Evolutionary conservation across 1,140 invertebrate species (phyloP).

Genomic region (Lamellibrachia luymesi): DNA sequence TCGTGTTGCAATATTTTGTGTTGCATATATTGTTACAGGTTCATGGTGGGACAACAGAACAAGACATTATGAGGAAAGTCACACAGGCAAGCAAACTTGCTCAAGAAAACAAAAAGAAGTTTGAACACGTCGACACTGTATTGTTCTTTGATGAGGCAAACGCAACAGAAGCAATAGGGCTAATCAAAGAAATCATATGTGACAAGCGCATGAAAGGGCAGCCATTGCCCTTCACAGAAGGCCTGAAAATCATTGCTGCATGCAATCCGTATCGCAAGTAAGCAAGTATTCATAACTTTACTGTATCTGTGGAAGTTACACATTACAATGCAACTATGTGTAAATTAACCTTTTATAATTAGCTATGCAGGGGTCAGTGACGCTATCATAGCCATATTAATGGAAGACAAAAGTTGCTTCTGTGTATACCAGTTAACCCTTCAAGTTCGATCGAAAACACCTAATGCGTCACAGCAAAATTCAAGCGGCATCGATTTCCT

Average conservation of each 20-base stretch:
- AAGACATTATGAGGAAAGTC: slow-evolving; percentile 43
- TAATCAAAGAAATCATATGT: slow-evolving; percentile 54
- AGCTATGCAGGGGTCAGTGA: too few relatives aligned
- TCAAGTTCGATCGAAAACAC: too few relatives aligned
- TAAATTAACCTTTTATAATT: too few relatives aligned
- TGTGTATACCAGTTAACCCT: too few relatives aligned
- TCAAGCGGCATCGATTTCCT: too few relatives aligned
- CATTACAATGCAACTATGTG: too few relatives aligned
- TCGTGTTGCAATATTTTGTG: neutral
- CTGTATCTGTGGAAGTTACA: neutral
- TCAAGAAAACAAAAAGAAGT: slow-evolving; percentile 32
- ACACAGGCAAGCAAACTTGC: slow-evolving; percentile 39
- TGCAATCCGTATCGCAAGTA: slow-evolving; percentile 54
- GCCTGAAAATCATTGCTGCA: slow-evolving; percentile 50
- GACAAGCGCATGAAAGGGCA: slow-evolving; percentile 42
- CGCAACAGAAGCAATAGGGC: slow-evolving; percentile 48
- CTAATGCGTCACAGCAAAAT: too few relatives aligned
- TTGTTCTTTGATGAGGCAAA: slow-evolving; percentile 56
- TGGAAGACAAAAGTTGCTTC: too few relatives aligned
- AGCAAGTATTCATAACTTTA: neutral
- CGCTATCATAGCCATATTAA: too few relatives aligned
- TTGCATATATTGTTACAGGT: slow-evolving; percentile 35
- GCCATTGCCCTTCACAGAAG: slow-evolving; percentile 34
- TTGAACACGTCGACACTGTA: slow-evolving; percentile 42
- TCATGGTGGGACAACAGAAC: slow-evolving; percentile 47